Base-by-base conservation (phyloP, 37 sponge, comb jelly and placozoan species). In the Axinella damicornis region DNA sequence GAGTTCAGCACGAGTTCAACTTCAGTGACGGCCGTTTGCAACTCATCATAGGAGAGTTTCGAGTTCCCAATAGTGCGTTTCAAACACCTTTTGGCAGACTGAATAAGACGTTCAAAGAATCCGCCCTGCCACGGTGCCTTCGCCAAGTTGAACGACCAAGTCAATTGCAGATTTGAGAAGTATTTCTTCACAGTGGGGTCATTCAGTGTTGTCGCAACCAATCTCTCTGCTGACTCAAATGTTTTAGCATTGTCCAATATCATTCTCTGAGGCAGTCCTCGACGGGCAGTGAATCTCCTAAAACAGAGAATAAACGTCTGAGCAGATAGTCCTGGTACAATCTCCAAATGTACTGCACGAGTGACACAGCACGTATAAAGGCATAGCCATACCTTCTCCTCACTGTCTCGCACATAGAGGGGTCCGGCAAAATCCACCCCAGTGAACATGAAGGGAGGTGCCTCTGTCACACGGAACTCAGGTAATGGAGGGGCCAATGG, bases 391-490 rank as follows among this genome's bases (percentile, higher is more conserved):
- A 69, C 59, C 59, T 81, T 81, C n/a, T 81, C 35, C 27, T 24
- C 65, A 2, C 6, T 55, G 15, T 57, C 79, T 63, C 28, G 25
- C 6, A 13, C 32, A 20, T 64, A 37, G 22, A 78, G 13, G n/a
- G n/a, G n/a, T n/a, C n/a, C n/a, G 22, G 82, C 82, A 27, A 53
- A 55, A 35, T 81, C 82, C 1, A 81, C 71, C 22, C 82, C 82
- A 24, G 57, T 27, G 21, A 5, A 58, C 33, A 20, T 25, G 46
- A 83, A 83, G 2, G 74, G 64, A 57, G 73, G 74, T 20, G 59
- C 36, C 36, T 72, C 61, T 35, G 6, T 55, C 22, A 83, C 74
- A 5, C 74, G 59, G 33, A 56, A 69, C 0, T 55, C 28, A 16
- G 83, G 74, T 38, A 83, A 66, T 39, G 83, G 79, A 24, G 79